Base-by-base conservation (phyloP, 2,888 invertebrate genomes). In the Dastarcus helophoroides region DNA sequence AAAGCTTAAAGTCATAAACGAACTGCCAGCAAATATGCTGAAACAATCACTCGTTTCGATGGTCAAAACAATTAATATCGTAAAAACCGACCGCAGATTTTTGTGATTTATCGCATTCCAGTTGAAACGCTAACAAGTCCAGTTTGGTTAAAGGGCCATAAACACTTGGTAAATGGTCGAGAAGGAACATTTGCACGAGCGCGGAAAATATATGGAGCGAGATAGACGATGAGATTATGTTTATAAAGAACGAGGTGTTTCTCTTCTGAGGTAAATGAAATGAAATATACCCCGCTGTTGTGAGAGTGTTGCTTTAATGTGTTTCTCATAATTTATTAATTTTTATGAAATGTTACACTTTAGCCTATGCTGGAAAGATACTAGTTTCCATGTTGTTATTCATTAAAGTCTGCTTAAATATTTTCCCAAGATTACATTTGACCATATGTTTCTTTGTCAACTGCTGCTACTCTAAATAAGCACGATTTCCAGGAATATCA, bases 221-320 rank as follows among this genome's bases (percentile, higher is more conserved):
- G 40, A 42, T 28, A 28, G 34, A 26, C 31, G 38, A 42, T 33
- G 33, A 36, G 39, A 38, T 40, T 40, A 42, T 40, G 37, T 29
- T 31, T 36, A 32, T 9, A 5, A 23, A 16, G 36, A 34, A 37
- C 38, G 35, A 40, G 38, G 42, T 42, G 38, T 40, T 40, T 31
- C 33, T 40, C 9, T 23, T 30, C 31, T 26, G 29, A 34, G 33
- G 38, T 32, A 37, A 39, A 39, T 38, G 36, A 37, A 39, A 39
- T 38, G 36, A 11, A 26, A 26, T 11, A 26, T 26, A 26, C 26
- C 26, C 9, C 26, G 13, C 26, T 33, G 25, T 14, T 25, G 27
- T 36, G 33, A 32, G 36, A 33, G 33, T 31, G 28, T 22, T 29
- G n/a, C 26, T 26, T 12, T 33, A 6, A 28, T 26, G 23, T 28